phyloP scores from a whole-genome alignment of 2,113 vertebrate species.

The Apodemus speciosus region DNA sequence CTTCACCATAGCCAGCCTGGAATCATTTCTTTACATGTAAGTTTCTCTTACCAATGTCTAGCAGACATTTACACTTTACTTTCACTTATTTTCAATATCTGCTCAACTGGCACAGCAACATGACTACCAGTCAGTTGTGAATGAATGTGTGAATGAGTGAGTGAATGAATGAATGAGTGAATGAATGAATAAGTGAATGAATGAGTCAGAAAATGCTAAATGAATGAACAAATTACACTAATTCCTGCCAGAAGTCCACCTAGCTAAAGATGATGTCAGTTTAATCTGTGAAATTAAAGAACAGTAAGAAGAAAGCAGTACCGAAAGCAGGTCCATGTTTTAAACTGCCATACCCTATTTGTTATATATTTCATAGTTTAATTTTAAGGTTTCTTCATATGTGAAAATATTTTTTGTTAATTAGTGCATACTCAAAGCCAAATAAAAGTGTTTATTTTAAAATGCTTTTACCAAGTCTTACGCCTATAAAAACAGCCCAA shows the following conservation, averaged over 20 bases:
- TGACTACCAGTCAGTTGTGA: not conserved
- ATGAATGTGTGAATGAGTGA: not conserved
- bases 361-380: not conserved
- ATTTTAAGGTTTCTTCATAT: slow-evolving; percentile 38
- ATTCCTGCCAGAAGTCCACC: not conserved
- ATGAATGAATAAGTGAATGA: not conserved
- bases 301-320: not conserved
- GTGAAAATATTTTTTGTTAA: not conserved
- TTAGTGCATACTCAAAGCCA: not conserved
- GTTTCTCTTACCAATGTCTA: not conserved
- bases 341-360: not conserved
- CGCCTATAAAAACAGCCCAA: not conserved
- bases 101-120: not conserved
- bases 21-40: not conserved
- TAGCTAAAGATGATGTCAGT: not conserved
- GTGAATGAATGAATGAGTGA: too few relatives aligned
- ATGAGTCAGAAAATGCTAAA: not conserved
- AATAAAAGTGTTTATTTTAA: slow-evolving; percentile 12
- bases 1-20: not conserved
- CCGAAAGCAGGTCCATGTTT: not conserved
- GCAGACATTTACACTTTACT: not conserved
- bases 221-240: not conserved
- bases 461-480: slow-evolving; percentile 1
- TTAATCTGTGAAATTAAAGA: slow-evolving; percentile 1
- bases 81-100: not conserved